Base-by-base conservation (phyloP, 2,797 vertebrate genomes). In the Ambastaia sidthimunki region DNA sequence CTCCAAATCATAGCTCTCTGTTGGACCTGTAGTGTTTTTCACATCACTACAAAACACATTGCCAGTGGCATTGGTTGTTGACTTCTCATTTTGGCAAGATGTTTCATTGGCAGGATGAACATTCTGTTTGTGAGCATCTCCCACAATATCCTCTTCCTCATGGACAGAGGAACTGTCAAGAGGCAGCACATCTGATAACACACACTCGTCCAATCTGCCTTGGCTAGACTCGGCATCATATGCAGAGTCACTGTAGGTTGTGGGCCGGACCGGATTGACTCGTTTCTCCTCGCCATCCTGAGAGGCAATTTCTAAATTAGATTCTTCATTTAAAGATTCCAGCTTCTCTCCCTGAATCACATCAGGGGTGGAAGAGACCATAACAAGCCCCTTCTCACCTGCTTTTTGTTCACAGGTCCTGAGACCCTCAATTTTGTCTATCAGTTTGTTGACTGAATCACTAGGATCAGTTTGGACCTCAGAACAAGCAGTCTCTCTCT, bases 381-480 rank as follows among this genome's bases (percentile, higher is more conserved):
- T 66, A 0, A 48, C 80, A 23, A 71, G 31, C 11, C 71, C 85
- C 28, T 69, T 85, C 48, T 78, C 82, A 7, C 28, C 63, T 10
- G 70, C 72, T n/a, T 80, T 41, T 41, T 70, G 71, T 19, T 86
- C 85, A 74, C 66, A 66, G 19, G 69, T 69, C 69, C 65, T 67
- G 4, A 87, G 85, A 71, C 66, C 34, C 23, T 82, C 81, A 54
- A 90, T 76, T 80, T 73, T 55, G 41, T 80, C 84, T 2, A 72
- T 71, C 41, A 87, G 66, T 57, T 88, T 86, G 76, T 82, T 70
- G 23, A 89, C 85, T 3, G 82, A 74, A 54, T 86, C 88, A 7
- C 83, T 80, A 4, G 87, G 81, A 21, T 91, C 88, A 0, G 89
- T 91, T 76, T 90, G 90, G 57, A 80, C 88, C 79, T 88, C 89